Conservation (phyloP, 1,140 invertebrate genomes). For the Aphelinus atriplicis region DNA sequence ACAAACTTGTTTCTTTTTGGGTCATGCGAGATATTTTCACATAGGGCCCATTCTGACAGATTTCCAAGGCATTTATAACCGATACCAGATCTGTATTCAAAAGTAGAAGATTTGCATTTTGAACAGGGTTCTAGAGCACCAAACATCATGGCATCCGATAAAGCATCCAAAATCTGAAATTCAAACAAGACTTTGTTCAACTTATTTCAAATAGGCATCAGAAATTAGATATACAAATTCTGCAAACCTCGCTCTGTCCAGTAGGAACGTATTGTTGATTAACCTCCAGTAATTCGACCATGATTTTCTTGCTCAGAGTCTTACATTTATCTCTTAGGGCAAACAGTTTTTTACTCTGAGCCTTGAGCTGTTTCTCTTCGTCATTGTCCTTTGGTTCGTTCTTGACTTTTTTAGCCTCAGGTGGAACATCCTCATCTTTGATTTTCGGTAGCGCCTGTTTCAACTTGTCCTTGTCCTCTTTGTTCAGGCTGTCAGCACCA, state of each 20-base stretch:
- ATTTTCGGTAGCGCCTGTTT: slow-evolving; percentile 77
- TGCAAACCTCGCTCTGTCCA: slow-evolving; percentile 56
- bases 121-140: slow-evolving; percentile 83
- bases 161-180: slow-evolving; percentile 77
- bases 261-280: slow-evolving; percentile 78
- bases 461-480: slow-evolving; percentile 79
- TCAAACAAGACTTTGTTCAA: slow-evolving; percentile 29
- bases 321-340: slow-evolving; percentile 70
- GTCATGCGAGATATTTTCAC: slow-evolving; percentile 75
- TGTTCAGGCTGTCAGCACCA: slow-evolving; percentile 77
- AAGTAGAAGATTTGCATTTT: slow-evolving; percentile 84
- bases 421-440: slow-evolving; percentile 67
- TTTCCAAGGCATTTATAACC: slow-evolving; percentile 86
- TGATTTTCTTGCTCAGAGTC: slow-evolving; percentile 53
- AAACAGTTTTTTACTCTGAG: slow-evolving; percentile 85
- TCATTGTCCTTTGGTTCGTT: slow-evolving; percentile 68
- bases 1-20: slow-evolving; percentile 81
- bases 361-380: slow-evolving; percentile 71
- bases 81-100: slow-evolving; percentile 74
- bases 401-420: slow-evolving; percentile 76
- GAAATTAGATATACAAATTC: slow-evolving; percentile 3
- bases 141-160: slow-evolving; percentile 89
- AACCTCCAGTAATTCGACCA: slow-evolving; percentile 74
- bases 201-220: slow-evolving; percentile 8
- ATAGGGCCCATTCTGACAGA: slow-evolving; percentile 92